These are phyloP conservation scores for Lynx canadensis DNA, from an alignment of 2,113 vertebrate genomes.

Conservation along the genomic window DNA sequence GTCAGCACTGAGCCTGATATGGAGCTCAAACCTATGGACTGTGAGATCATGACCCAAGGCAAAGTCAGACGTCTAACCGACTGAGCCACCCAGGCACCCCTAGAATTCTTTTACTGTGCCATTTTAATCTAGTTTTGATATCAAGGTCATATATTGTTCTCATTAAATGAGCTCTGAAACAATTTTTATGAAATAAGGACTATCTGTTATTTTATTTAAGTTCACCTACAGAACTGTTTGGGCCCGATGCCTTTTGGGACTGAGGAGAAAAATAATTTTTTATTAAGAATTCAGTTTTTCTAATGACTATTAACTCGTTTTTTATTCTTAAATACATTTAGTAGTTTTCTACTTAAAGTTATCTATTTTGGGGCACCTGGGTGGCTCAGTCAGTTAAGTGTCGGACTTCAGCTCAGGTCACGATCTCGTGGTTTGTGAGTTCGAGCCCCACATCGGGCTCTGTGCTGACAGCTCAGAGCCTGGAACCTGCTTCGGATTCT, in stretches of 20 bases:
- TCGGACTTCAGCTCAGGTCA: no score
- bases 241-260: not conserved
- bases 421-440: no score
- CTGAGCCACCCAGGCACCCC: no score
- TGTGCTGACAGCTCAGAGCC: no score
- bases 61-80: no score
- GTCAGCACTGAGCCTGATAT: no score
- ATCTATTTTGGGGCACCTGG: no score
- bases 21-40: no score
- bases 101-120: not conserved
- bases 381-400: no score
- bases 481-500: no score
- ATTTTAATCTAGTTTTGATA: not conserved
- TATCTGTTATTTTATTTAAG: not conserved
- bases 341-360: not conserved
- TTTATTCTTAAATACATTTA: not conserved
- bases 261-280: not conserved
- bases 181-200: slow-evolving; percentile 6
- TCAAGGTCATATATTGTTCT: not conserved
- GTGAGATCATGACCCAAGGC: no score
- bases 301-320: not conserved
- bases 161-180: not conserved
- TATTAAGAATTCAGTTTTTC: not conserved
- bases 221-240: not conserved
- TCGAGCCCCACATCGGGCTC: no score